A percentile compares a stretch with the other conserved stretches of the same genome.
Evolutionary conservation across 2,113 vertebrate species (phyloP).

Genomic region (Antidorcas marsupialis): DNA sequence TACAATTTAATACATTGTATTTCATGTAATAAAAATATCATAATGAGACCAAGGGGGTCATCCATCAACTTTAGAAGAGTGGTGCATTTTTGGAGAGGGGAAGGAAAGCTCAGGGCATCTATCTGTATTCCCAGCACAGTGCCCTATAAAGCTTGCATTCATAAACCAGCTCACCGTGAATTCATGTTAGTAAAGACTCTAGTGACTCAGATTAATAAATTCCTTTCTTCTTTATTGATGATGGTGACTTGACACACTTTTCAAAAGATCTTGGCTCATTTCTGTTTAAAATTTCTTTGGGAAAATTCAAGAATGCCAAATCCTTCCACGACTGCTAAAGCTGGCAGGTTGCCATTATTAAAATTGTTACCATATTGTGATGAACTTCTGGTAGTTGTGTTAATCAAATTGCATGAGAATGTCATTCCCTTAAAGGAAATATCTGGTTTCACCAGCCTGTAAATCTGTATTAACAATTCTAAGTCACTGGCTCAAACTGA

Average conservation of each 20-base stretch:
- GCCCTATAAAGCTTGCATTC: neutral
- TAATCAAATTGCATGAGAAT: slow-evolving; percentile 42
- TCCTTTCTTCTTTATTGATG: neutral
- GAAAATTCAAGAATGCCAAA: slow-evolving; percentile 22
- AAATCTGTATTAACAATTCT: slow-evolving; percentile 42
- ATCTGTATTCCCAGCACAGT: neutral
- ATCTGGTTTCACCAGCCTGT: slow-evolving; percentile 63
- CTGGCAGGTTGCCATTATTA: slow-evolving; percentile 33
- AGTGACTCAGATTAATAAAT: neutral
- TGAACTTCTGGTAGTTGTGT: slow-evolving; percentile 27
- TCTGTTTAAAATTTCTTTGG: slow-evolving; percentile 49
- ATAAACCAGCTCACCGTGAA: neutral
- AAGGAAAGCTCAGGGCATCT: neutral
- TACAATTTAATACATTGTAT: neutral
- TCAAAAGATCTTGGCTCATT: slow-evolving; percentile 5
- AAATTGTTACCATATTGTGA: slow-evolving; percentile 50
- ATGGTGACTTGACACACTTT: neutral
- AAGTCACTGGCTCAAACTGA: slow-evolving; percentile 12
- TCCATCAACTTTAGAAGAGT: neutral
- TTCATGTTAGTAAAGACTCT: neutral
- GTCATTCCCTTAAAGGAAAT: slow-evolving; percentile 59
- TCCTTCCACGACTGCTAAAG: neutral
- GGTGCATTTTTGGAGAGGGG: neutral
- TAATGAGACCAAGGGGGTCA: neutral
- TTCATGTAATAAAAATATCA: neutral